Conservation (phyloP, 2,797 vertebrate species). For the Halcyon leucocephala region DNA sequence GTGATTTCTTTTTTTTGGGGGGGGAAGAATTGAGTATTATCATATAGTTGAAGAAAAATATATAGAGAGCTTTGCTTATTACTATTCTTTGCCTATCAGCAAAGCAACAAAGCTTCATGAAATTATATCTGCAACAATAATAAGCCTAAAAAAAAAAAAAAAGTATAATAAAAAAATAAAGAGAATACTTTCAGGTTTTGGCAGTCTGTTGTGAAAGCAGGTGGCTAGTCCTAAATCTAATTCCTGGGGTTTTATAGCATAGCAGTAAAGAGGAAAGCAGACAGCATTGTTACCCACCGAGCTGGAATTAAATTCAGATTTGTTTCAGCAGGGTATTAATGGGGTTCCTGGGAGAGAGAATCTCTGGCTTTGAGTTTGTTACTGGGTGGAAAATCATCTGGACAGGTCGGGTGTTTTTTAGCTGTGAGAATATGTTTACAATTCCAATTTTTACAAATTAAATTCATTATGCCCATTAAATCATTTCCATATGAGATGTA, state of each 20-base stretch:
- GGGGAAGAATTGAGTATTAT: fast-evolving
- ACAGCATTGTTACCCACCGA: slow-evolving; percentile 31
- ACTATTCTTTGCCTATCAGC: background rate
- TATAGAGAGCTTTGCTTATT: background rate
- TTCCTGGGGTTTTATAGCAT: slow-evolving; percentile 30
- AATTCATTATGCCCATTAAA: background rate
- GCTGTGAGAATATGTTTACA: background rate
- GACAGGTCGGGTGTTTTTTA: background rate
- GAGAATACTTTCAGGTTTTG: slow-evolving; percentile 12
- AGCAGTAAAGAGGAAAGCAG: slow-evolving; percentile 42
- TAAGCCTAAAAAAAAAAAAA: background rate
- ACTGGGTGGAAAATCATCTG: background rate
- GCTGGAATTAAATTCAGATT: slow-evolving; percentile 74
- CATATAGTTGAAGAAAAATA: fast-evolving
- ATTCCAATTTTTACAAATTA: background rate
- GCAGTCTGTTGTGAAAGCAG: slow-evolving; percentile 51
- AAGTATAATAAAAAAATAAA: background rate
- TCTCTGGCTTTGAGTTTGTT: background rate
- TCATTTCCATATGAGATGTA: background rate
- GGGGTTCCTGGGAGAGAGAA: slow-evolving; percentile 12
- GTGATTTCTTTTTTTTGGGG: background rate
- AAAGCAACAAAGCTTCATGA: background rate
- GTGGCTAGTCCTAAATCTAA: slow-evolving; percentile 47
- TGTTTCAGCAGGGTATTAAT: slow-evolving; percentile 73
- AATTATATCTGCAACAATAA: background rate